Conservation (phyloP, 1,140 invertebrate genomes). For the Pogonus chalceus region DNA sequence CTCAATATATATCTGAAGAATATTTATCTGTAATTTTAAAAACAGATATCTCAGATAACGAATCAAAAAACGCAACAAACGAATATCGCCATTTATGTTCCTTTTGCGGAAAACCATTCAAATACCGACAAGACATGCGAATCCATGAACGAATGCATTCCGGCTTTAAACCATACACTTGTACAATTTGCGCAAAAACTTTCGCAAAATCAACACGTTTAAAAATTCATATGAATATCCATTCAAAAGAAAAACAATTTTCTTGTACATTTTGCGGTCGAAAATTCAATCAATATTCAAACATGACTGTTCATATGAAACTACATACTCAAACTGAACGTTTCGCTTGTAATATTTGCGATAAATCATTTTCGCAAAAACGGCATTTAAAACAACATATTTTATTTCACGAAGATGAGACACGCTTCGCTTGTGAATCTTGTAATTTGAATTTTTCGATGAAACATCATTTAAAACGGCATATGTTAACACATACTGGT, state of each 20-base stretch:
- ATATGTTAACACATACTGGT: background rate
- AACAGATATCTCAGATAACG: background rate
- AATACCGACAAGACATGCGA: background rate
- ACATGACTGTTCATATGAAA: background rate
- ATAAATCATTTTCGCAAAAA: constrained; percentile 1
- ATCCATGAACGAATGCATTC: constrained; percentile 8
- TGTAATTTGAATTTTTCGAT: constrained; percentile 2
- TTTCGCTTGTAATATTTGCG: background rate
- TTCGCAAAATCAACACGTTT: background rate
- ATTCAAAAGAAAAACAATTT: background rate
- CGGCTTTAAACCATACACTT: constrained; percentile 9
- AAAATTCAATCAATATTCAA: background rate
- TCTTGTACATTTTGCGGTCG: background rate
- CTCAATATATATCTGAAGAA: background rate
- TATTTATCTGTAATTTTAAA: background rate
- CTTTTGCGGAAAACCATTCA: background rate
- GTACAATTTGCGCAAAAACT: constrained; percentile 5
- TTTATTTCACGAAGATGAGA: background rate
- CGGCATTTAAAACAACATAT: constrained; percentile 1
- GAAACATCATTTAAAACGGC: constrained; percentile 2
- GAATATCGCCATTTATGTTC: background rate
- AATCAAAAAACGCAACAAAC: background rate
- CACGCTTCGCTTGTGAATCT: background rate
- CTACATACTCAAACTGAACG: background rate
- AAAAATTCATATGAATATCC: background rate